Evolutionary conservation across 1,140 invertebrate genomes (phyloP).

Genomic region (Aphelenchoides avenae): DNA sequence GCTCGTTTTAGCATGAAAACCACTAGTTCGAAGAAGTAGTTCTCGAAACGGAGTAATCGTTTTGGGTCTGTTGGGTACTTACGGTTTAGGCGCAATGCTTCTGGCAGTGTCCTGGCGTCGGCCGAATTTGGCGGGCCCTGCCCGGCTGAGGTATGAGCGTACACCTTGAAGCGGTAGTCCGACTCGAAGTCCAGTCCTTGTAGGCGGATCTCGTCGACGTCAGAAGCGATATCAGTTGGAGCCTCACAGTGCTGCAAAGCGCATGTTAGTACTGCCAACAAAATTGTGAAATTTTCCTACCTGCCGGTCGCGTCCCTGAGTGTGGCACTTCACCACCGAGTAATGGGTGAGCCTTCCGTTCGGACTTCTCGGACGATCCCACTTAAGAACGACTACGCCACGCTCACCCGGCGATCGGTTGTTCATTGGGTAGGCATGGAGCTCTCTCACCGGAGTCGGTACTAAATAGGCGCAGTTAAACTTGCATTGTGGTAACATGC

Average conservation of each 20-base stretch:
- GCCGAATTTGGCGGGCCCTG: constrained; percentile 53
- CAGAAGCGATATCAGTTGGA: constrained; percentile 13
- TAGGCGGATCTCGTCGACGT: constrained; percentile 24
- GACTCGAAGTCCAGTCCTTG: constrained; percentile 43
- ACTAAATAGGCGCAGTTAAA: constrained; percentile 45
- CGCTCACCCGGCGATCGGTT: constrained; percentile 33
- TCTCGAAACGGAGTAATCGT: no score
- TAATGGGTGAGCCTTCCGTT: constrained; percentile 90
- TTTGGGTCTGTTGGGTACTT: not conserved
- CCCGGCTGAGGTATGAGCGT: constrained; percentile 45
- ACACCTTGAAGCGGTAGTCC: constrained; percentile 51
- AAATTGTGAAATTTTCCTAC: constrained; percentile 1
- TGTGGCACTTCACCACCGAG: constrained; percentile 66
- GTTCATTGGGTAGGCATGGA: constrained; percentile 56
- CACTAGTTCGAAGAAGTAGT: no score
- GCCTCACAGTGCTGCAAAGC: constrained; percentile 7
- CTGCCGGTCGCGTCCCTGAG: constrained; percentile 14
- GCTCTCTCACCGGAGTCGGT: constrained; percentile 47
- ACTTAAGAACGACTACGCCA: constrained; percentile 62
- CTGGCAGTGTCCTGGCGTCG: constrained; percentile 52
- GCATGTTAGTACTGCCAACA: constrained; percentile 4
- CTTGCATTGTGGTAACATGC: constrained; percentile 3
- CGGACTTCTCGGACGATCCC: constrained; percentile 84
- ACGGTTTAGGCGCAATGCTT: constrained; percentile 36
- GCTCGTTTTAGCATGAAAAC: no score